These are phyloP conservation scores for Mus spicilegus DNA, from an alignment of 2,113 vertebrate species.

Conservation along the genomic window DNA sequence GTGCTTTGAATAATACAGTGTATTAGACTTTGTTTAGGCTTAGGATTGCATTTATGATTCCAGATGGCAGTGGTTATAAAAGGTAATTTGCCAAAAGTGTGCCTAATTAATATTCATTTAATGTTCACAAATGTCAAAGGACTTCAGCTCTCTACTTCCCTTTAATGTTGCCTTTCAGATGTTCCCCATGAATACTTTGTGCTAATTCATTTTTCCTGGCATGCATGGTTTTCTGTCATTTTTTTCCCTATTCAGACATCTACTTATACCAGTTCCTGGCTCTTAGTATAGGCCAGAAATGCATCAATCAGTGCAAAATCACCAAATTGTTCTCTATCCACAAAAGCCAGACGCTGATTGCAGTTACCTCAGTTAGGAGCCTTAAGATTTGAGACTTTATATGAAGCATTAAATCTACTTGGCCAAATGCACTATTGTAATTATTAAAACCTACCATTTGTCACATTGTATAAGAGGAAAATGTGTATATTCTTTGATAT, in stretches of 20 bases:
- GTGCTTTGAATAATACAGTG: slow-evolving; percentile 70
- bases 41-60: slow-evolving; percentile 60
- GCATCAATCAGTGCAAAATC: slow-evolving; percentile 74
- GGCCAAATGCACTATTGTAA: slow-evolving; percentile 44
- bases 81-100: slow-evolving; percentile 63
- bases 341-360: slow-evolving; percentile 74
- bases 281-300: slow-evolving; percentile 80
- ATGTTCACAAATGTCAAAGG: slow-evolving; percentile 67
- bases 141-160: slow-evolving; percentile 68
- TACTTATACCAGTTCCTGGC: slow-evolving; percentile 69
- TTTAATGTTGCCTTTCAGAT: slow-evolving; percentile 73
- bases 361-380: slow-evolving; percentile 69
- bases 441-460: slow-evolving; percentile 69
- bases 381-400: slow-evolving; percentile 79
- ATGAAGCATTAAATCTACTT: slow-evolving; percentile 74
- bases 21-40: slow-evolving; percentile 70
- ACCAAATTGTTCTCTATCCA: slow-evolving; percentile 71
- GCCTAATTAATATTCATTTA: slow-evolving; percentile 79
- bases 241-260: slow-evolving; percentile 62
- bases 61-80: slow-evolving; percentile 67
- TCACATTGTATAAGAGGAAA: slow-evolving; percentile 40
- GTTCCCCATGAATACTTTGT: background rate
- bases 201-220: slow-evolving; percentile 41
- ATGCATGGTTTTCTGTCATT: slow-evolving; percentile 58
- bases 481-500: slow-evolving; percentile 24